Conservation (phyloP, 2,113 vertebrate species). For the Parus major region DNA sequence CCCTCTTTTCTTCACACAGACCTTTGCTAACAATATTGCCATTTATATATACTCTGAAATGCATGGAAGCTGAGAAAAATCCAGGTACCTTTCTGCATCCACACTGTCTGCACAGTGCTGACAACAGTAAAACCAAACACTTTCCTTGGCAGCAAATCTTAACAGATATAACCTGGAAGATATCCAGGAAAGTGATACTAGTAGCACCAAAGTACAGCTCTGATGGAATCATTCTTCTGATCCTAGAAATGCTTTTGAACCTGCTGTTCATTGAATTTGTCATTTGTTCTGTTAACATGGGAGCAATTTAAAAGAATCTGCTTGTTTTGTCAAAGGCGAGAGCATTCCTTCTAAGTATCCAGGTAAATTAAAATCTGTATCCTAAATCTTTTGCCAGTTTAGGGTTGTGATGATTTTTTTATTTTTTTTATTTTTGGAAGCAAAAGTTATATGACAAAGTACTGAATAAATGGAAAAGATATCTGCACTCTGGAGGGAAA, state of each 20-base stretch:
- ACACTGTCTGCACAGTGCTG: neutral
- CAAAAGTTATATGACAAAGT: neutral
- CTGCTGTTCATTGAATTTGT: neutral
- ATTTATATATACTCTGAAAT: neutral
- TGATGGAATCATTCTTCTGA: neutral
- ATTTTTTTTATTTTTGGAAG: neutral
- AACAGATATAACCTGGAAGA: constrained; percentile 21
- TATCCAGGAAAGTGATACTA: neutral
- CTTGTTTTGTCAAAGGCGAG: neutral
- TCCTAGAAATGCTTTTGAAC: neutral
- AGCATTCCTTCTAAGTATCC: neutral
- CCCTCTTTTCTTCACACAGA: neutral
- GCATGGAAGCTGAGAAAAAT: neutral
- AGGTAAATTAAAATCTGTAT: neutral
- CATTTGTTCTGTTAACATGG: neutral
- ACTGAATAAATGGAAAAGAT: neutral
- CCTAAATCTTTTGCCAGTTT: neutral
- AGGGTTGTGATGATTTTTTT: neutral
- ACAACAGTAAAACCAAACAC: constrained; percentile 38
- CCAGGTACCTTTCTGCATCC: neutral
- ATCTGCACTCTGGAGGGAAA: neutral
- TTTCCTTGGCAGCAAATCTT: constrained; percentile 33
- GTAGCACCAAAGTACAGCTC: neutral
- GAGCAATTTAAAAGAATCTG: neutral
- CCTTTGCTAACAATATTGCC: neutral